These are phyloP conservation scores for Chironomus tentans DNA, from an alignment of 2,888 invertebrate species.

Conservation along the genomic window DNA sequence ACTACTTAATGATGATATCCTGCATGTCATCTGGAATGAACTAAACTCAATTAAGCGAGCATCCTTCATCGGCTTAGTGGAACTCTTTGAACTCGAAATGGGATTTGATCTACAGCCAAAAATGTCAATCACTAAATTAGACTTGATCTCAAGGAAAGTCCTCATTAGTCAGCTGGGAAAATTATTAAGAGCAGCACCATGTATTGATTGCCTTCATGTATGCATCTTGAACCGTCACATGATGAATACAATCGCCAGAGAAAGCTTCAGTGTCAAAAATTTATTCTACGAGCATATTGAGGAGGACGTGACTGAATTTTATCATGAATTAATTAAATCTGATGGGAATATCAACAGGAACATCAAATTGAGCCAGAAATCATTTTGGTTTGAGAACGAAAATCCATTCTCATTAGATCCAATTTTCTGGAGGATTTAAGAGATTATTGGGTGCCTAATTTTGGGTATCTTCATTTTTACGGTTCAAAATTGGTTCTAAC, in stretches of 20 bases:
- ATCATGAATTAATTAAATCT: neutral
- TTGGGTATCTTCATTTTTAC: too few relatives aligned
- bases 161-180: constrained; percentile 11
- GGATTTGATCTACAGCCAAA: neutral
- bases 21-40: constrained; percentile 3
- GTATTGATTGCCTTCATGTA: neutral
- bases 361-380: neutral
- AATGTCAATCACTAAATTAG: neutral
- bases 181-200: neutral
- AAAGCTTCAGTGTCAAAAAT: neutral
- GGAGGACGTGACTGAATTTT: neutral
- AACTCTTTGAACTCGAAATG: neutral
- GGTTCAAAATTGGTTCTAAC: too few relatives aligned
- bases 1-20: neutral
- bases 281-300: constrained; percentile 1
- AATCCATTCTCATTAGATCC: constrained; percentile 2
- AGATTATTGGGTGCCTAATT: too few relatives aligned
- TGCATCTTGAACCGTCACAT: neutral
- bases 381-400: neutral
- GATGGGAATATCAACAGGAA: neutral
- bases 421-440: neutral
- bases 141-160: neutral
- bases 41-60: neutral
- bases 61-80: neutral
- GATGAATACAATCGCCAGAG: neutral